Percentiles rank a stretch among this genome's conserved stretches.
Evolutionary conservation across 2,797 vertebrate genomes (phyloP).

Genomic region (Sebastes cheni): DNA sequence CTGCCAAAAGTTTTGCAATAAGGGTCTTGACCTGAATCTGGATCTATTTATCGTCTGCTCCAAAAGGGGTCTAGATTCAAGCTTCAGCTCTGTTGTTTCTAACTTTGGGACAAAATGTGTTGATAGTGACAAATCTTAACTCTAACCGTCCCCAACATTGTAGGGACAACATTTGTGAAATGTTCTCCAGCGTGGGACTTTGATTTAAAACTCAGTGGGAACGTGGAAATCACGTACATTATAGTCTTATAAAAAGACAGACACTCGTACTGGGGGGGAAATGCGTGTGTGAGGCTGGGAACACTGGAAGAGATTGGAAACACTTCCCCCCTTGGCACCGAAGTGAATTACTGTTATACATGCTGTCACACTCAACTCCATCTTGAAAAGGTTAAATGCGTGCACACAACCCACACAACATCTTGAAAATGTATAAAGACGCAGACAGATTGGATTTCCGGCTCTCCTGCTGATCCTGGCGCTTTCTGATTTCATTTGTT

Average conservation of each 20-base stretch:
- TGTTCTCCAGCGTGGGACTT: conserved; percentile 5
- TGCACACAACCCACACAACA: conserved; percentile 59
- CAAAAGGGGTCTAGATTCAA: background rate
- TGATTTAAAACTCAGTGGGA: conserved; percentile 19
- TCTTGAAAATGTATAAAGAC: conserved; percentile 64
- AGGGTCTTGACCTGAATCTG: background rate
- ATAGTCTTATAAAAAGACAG: background rate
- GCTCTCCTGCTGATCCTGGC: conserved; percentile 4
- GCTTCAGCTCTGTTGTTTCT: background rate
- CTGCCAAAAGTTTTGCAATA: background rate
- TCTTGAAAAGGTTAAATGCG: conserved; percentile 58
- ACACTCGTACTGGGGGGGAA: background rate
- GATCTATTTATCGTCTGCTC: background rate
- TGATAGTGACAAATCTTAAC: background rate
- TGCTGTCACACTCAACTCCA: conserved; percentile 34
- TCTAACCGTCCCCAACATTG: background rate
- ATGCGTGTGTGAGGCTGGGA: conserved; percentile 11
- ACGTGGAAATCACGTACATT: conserved; percentile 23
- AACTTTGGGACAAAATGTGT: background rate
- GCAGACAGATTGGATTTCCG: conserved; percentile 42
- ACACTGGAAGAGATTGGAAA: conserved; percentile 1
- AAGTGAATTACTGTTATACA: conserved; percentile 31
- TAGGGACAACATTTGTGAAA: background rate
- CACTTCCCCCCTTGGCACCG: conserved; percentile 10
- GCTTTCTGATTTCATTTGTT: conserved; percentile 2